phyloP scores from a whole-genome alignment of 1,140 invertebrate genomes.

The Drosophila elegans region DNA sequence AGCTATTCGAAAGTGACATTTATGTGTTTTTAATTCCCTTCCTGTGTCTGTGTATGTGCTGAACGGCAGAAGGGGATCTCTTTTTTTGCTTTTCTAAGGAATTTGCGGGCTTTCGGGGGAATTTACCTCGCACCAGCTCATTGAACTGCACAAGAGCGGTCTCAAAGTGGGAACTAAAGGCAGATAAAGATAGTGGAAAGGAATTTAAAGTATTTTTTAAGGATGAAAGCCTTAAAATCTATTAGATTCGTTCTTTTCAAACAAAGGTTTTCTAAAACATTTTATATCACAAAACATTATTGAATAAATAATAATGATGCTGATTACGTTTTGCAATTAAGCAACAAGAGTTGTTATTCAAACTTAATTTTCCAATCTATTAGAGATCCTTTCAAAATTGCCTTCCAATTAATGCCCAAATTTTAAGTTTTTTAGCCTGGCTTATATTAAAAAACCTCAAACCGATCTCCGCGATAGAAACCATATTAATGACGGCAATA shows the following conservation, averaged over 20 bases:
- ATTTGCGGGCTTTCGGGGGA: constrained; percentile 56
- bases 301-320: too few species aligned
- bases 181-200: background rate
- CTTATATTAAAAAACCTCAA: constrained; percentile 5
- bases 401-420: background rate
- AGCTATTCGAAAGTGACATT: constrained; percentile 78
- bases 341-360: too few species aligned
- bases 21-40: constrained; percentile 81
- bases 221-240: background rate
- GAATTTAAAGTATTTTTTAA: constrained; percentile 14
- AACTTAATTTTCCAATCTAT: too few species aligned
- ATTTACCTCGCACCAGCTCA: constrained; percentile 68
- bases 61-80: constrained; percentile 6
- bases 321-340: too few species aligned
- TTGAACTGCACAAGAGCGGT: constrained; percentile 54
- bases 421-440: background rate
- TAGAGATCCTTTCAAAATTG: background rate
- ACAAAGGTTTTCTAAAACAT: too few species aligned
- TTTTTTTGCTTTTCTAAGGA: constrained; percentile 64
- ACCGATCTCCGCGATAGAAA: constrained; percentile 9
- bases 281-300: background rate
- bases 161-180: constrained; percentile 6
- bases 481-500: constrained; percentile 63
- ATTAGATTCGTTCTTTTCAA: too few species aligned
- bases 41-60: constrained; percentile 16